Base-by-base conservation (phyloP, 1,140 invertebrate species). In the Zophobas atratus region DNA sequence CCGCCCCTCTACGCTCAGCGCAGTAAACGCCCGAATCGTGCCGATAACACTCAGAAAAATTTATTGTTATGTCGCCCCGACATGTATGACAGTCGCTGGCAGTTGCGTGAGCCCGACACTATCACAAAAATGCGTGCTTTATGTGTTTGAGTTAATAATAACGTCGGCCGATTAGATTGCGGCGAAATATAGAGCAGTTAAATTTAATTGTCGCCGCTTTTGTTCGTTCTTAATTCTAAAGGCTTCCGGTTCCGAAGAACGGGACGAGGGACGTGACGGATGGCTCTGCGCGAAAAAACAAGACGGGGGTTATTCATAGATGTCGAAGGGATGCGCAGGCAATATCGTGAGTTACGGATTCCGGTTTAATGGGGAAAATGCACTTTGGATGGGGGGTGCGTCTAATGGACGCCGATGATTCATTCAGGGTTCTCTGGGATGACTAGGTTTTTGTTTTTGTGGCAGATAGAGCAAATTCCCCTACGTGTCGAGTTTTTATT, bases 21-120 rank as follows among this genome's bases (percentile, higher is more conserved):
- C 43, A 46, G 43, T 4, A 46, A 67, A 67, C 33, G 49, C 20
- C 20, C 49, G 49, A 51, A 51, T 51, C 2, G 4, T 20, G n/a
- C 20, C 60, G 60, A 67, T 67, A 67, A 67, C 60, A n/a, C n/a
- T 2, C 49, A 2, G 60, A 67, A 67, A 67, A 43, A 67, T 67
- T 67, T 67, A 67, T 67, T 33, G 39, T 67, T 67, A 67, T 67
- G 39, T 38, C 8, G n/a, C 39, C 20, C 39, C 38, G 20, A 43
- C 60, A 67, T 67, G 60, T 67, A 39, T 38, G 36, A 38, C 57
- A 39, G 34, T n/a, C 57, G 2, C 6, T 51, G 3, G 60, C 20
- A 43, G 39, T 67, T 67, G 60, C 39, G 49, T 51, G 49, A 8
- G 38, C 20, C 36, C n/a, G 38, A 43, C 38, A 67, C 36, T 46